Conservation (phyloP, 2,888 invertebrate species). For the Zonitis immaculata region DNA sequence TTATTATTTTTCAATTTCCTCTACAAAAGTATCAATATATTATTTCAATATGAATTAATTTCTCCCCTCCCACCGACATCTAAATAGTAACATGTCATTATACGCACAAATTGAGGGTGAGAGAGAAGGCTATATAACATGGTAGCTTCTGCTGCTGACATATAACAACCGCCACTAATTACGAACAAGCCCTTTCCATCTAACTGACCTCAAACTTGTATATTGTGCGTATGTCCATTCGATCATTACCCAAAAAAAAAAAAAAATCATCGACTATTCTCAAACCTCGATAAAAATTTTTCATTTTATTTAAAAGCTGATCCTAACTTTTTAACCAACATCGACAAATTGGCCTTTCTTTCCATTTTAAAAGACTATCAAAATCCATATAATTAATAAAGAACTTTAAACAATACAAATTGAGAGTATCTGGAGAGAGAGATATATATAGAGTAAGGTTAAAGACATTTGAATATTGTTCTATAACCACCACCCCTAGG, state of each 20-base stretch:
- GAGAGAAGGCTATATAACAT: conserved; percentile 34
- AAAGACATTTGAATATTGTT: conserved; percentile 29
- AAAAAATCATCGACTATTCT: too few relatives aligned
- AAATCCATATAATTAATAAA: conserved; percentile 24
- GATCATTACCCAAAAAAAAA: conserved; percentile 7
- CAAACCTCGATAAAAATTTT: too few relatives aligned
- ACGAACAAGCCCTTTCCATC: conserved; percentile 27
- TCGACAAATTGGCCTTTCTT: not conserved
- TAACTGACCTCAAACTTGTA: conserved; percentile 32
- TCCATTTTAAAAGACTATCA: conserved; percentile 10
- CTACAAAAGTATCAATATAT: too few relatives aligned
- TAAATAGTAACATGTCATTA: conserved; percentile 21
- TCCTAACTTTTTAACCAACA: not conserved
- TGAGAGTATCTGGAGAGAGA: too few relatives aligned
- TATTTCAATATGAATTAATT: not conserved
- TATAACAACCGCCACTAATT: conserved; percentile 36
- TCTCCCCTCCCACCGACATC: not conserved
- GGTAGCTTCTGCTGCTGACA: conserved; percentile 40
- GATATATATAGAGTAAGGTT: too few relatives aligned
- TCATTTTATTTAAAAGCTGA: not conserved
- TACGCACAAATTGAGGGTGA: conserved; percentile 20
- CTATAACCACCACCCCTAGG: conserved; percentile 4
- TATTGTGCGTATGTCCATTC: conserved; percentile 5
- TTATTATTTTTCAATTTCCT: too few relatives aligned
- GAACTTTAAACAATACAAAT: conserved; percentile 23